These are phyloP conservation scores for Andrena flavipes DNA, from an alignment of 2,888 invertebrate species.

Conservation along the genomic window DNA sequence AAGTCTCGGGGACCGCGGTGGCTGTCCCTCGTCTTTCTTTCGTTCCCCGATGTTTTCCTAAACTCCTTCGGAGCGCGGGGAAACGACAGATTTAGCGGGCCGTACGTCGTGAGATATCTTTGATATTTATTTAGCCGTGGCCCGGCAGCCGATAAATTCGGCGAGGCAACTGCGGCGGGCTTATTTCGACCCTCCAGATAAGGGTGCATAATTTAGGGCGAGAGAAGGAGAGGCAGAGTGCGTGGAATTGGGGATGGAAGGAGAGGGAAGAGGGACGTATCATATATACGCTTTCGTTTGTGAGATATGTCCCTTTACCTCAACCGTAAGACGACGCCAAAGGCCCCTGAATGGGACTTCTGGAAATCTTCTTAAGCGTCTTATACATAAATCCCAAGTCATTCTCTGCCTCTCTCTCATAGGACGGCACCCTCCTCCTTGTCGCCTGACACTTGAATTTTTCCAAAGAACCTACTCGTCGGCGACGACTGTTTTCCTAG, in stretches of 20 bases:
- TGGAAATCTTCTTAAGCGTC: slow-evolving; percentile 65
- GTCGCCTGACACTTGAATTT: slow-evolving; percentile 27
- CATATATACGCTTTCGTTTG: slow-evolving; percentile 28
- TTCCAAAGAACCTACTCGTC: background rate
- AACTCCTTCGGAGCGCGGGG: slow-evolving; percentile 39
- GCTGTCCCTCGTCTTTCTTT: slow-evolving; percentile 12
- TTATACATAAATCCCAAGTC: slow-evolving; percentile 61
- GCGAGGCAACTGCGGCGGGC: slow-evolving; percentile 57
- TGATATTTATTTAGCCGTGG: slow-evolving; percentile 73
- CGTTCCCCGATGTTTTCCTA: slow-evolving; percentile 56
- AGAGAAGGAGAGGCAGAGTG: slow-evolving; percentile 17
- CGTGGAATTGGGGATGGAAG: background rate
- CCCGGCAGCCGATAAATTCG: slow-evolving; percentile 70
- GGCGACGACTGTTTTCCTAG: background rate
- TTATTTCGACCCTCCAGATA: slow-evolving; percentile 74
- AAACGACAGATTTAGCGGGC: slow-evolving; percentile 71
- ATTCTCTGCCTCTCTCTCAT: slow-evolving; percentile 32
- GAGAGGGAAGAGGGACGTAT: slow-evolving; percentile 10
- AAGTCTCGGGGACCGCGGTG: slow-evolving; percentile 19
- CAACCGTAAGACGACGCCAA: slow-evolving; percentile 59
- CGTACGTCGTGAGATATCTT: slow-evolving; percentile 64
- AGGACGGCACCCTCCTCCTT: background rate
- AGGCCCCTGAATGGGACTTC: slow-evolving; percentile 51
- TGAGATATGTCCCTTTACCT: slow-evolving; percentile 48
- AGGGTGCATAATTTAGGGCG: slow-evolving; percentile 71